These are phyloP conservation scores for Peromyscus attwateri DNA, from an alignment of 2,797 vertebrate species.

Conservation along the genomic window DNA sequence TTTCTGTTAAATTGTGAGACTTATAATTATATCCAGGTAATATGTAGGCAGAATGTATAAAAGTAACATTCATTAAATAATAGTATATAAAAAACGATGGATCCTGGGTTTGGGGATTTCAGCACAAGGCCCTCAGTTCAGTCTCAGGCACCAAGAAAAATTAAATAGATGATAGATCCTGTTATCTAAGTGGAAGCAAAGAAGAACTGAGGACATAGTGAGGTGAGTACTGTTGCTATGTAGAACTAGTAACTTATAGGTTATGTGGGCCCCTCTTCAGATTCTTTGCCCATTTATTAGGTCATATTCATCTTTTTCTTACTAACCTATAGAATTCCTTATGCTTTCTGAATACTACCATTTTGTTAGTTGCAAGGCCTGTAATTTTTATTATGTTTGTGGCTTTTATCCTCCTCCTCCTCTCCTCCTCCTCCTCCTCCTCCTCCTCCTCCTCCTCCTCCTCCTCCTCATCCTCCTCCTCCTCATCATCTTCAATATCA, in stretches of 20 bases:
- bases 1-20: not conserved
- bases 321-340: not conserved
- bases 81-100: not conserved
- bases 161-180: not conserved
- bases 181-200: not conserved
- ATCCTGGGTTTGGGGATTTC: not conserved
- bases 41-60: not conserved
- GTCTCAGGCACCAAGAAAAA: not conserved
- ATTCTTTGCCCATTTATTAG: not conserved
- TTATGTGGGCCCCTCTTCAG: not conserved
- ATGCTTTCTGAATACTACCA: not conserved
- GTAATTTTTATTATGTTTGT: not conserved
- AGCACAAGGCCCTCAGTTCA: not conserved
- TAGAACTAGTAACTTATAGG: not conserved
- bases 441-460: too few relatives aligned
- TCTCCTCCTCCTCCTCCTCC: too few relatives aligned
- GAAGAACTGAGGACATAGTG: not conserved
- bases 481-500: not conserved
- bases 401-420: too few relatives aligned
- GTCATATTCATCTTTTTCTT: constrained; percentile 21
- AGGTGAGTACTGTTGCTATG: not conserved
- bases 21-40: not conserved
- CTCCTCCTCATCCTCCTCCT: too few relatives aligned
- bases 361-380: not conserved
- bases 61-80: not conserved